Evolutionary conservation across 2,113 vertebrate species (phyloP).

Genomic region (Delphinus delphis): DNA sequence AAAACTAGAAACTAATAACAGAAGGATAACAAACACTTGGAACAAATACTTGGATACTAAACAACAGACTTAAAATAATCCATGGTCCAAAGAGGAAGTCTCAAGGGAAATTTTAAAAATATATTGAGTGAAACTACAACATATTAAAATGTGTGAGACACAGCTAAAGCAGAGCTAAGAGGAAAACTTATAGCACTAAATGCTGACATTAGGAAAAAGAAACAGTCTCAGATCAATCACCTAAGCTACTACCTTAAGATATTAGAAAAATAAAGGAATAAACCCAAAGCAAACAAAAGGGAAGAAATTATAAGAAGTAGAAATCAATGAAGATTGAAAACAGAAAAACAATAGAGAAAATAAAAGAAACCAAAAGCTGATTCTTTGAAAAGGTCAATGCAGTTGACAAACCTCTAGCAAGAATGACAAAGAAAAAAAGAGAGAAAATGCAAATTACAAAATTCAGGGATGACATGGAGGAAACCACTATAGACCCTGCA

Average conservation of each 20-base stretch:
- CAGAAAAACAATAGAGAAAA: not conserved
- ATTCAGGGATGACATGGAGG: not conserved
- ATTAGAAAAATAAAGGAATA: not conserved
- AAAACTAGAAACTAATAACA: not conserved
- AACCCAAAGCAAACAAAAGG: not conserved
- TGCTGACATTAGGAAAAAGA: not conserved
- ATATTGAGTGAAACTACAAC: not conserved
- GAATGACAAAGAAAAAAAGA: not conserved
- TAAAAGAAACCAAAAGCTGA: not conserved
- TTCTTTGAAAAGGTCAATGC: not conserved
- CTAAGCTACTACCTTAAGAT: not conserved
- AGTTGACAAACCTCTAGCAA: not conserved
- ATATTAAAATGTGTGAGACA: not conserved
- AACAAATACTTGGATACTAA: not conserved
- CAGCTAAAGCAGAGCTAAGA: not conserved
- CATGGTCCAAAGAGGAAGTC: not conserved
- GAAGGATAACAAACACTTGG: not conserved
- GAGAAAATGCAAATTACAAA: not conserved
- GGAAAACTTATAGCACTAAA: too few relatives aligned
- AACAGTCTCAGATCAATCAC: not conserved
- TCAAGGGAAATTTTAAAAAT: not conserved
- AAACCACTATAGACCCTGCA: not conserved
- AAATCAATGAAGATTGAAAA: not conserved
- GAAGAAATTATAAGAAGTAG: not conserved
- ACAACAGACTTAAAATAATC: not conserved